A percentile compares a stretch with the other conserved stretches of the same genome.
phyloP scores from a whole-genome alignment of 2,888 invertebrate species.

The Caenorhabditis sp. region DNA sequence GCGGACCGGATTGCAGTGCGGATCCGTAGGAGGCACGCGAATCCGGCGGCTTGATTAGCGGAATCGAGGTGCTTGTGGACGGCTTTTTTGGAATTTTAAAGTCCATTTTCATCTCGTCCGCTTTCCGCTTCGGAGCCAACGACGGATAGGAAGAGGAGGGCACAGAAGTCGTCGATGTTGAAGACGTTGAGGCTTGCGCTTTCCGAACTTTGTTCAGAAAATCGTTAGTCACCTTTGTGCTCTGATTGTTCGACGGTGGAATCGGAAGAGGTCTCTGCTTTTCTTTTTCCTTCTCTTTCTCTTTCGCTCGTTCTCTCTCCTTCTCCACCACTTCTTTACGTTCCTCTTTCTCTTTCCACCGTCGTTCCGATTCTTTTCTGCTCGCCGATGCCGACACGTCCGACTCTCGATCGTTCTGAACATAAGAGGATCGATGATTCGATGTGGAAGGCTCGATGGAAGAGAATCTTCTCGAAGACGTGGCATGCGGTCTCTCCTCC shows the following conservation, averaged over 20 bases:
- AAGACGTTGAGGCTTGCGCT: neutral
- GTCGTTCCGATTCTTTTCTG: neutral
- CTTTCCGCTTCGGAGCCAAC: constrained; percentile 2
- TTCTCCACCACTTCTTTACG: neutral
- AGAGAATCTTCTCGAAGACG: neutral
- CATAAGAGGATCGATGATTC: neutral
- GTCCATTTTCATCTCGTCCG: neutral
- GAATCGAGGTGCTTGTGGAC: neutral
- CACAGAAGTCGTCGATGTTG: neutral
- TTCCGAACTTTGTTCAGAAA: neutral
- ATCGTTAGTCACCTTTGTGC: neutral
- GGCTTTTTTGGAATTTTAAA: constrained; percentile 7
- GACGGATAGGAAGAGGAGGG: neutral
- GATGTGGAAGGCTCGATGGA: neutral
- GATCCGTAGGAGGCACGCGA: neutral
- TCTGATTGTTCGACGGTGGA: neutral
- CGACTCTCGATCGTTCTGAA: no score
- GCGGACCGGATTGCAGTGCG: neutral
- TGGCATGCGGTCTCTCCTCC: no score
- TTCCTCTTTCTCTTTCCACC: neutral
- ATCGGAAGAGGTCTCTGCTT: neutral
- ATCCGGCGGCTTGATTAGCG: no score
- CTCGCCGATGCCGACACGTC: no score
- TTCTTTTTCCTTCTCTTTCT: neutral
- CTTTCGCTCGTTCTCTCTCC: neutral